phyloP scores from a whole-genome alignment of 2,888 invertebrate species.

The Agrilus cyanescens region DNA sequence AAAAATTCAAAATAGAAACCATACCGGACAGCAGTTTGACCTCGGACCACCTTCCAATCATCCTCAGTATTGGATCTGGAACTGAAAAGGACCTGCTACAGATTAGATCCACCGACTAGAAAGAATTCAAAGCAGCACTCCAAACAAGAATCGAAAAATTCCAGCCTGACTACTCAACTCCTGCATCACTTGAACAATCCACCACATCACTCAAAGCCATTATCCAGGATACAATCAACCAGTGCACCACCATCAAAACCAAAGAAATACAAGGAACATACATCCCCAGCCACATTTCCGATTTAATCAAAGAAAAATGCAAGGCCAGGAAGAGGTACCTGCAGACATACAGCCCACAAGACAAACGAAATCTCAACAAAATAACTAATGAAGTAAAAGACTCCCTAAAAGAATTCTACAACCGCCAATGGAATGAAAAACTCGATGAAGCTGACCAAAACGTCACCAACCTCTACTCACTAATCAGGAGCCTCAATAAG shows the following conservation, averaged over 20 bases:
- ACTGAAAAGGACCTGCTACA: too few relatives aligned
- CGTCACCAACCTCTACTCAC: not conserved
- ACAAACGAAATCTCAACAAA: constrained; percentile 4
- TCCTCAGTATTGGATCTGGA: too few relatives aligned
- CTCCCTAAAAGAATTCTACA: not conserved
- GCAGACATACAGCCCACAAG: constrained; percentile 1
- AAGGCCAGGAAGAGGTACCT: constrained; percentile 2
- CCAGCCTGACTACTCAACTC: too few relatives aligned
- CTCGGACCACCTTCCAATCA: too few relatives aligned
- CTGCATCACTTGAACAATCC: not conserved
- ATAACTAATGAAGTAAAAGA: constrained; percentile 1
- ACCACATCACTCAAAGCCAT: not conserved
- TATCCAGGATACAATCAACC: too few relatives aligned
- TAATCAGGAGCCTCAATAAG: not conserved
- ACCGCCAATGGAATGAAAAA: constrained; percentile 3
- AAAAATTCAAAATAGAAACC: too few relatives aligned
- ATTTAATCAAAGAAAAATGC: constrained; percentile 2
- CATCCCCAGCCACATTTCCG: not conserved
- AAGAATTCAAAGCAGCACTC: not conserved
- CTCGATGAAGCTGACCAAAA: constrained; percentile 1
- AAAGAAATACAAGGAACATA: not conserved
- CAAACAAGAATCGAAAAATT: too few relatives aligned
- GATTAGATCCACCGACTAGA: too few relatives aligned
- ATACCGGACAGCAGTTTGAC: too few relatives aligned
- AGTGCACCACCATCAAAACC: too few relatives aligned